Conservation (phyloP, 2,797 vertebrate genomes). For the Perdix hodgsoniae region DNA sequence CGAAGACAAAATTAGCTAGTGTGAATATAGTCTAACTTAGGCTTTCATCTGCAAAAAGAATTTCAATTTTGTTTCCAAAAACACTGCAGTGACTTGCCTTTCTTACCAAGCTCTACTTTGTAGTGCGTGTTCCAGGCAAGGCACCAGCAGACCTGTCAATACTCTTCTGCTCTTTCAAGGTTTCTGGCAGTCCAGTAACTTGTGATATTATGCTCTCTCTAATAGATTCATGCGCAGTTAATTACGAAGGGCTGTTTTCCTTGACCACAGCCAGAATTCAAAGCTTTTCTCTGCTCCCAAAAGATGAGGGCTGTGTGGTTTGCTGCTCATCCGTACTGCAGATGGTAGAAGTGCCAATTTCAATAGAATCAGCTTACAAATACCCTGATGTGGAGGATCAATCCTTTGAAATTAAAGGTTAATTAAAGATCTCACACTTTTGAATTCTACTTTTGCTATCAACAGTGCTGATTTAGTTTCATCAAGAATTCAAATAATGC, state of each 20-base stretch:
- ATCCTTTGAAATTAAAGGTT: not conserved
- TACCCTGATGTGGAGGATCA: not conserved
- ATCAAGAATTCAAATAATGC: not conserved
- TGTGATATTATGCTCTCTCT: not conserved
- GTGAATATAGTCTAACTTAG: not conserved
- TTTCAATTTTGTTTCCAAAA: not conserved
- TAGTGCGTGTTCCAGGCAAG: not conserved
- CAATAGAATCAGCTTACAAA: not conserved
- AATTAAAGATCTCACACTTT: slow-evolving; percentile 15
- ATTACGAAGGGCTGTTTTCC: slow-evolving; percentile 5
- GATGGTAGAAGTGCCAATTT: not conserved
- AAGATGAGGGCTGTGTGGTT: not conserved
- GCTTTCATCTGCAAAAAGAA: not conserved
- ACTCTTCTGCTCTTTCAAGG: not conserved
- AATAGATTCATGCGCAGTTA: not conserved
- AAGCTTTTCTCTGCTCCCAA: not conserved
- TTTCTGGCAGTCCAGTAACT: not conserved
- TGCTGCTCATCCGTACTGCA: not conserved
- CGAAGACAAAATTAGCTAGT: not conserved
- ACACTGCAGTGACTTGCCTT: not conserved
- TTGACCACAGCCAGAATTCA: not conserved
- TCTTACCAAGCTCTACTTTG: not conserved
- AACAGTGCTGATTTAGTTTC: not conserved
- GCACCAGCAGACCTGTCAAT: not conserved
- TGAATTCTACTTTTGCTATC: not conserved